Base-by-base conservation (phyloP, 1,140 invertebrate species). In the Leptoteleia sp. region DNA sequence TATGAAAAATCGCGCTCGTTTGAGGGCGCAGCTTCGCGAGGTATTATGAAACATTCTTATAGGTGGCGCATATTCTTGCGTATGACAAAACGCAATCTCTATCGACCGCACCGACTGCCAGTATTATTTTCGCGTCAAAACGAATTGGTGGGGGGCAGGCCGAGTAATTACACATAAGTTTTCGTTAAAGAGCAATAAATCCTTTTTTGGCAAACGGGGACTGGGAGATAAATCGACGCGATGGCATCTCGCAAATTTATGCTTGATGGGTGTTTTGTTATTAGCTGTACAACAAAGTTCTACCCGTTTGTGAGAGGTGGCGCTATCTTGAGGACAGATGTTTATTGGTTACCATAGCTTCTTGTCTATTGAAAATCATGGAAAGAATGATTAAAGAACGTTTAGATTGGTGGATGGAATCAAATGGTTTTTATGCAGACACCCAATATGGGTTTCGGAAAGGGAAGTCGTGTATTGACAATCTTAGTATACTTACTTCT, bases 1-100 rank as follows among this genome's bases (percentile, higher is more conserved):
- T 27, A 61, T 62, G 57, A 72, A 72, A 72, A 72, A 72, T 72
- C 57, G 48, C 38, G 40, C 45, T 61, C 54, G 67, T 61, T 71
- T 61, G 62, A 29, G 48, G 16, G 48, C 40, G 62, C 45, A 40
- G 29, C 29, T 48, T 47, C 25, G 64, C 61, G 59, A 12, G 27
- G 19, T 40, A 19, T 67, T 68, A 70, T 59, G 45, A 54, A 33
- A 15, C 48, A 11, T 27, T 38, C 57, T 64, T 57, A 62, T 55
- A 55, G 48, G 40, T 55, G 57, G 57, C 57, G 48, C 40, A 47
- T 55, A 54, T 64, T 47, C 40, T 37, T 40, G 13, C 38, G 1
- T 13, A 48, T 73, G 48, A 72, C 55, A 62, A 72, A 72, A 72
- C 48, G 48, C 35, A 25, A 62, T 62, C 57, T 47, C 61, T 71